phyloP scores from a whole-genome alignment of 2,113 vertebrate species.

The Geothlypis trichas region DNA sequence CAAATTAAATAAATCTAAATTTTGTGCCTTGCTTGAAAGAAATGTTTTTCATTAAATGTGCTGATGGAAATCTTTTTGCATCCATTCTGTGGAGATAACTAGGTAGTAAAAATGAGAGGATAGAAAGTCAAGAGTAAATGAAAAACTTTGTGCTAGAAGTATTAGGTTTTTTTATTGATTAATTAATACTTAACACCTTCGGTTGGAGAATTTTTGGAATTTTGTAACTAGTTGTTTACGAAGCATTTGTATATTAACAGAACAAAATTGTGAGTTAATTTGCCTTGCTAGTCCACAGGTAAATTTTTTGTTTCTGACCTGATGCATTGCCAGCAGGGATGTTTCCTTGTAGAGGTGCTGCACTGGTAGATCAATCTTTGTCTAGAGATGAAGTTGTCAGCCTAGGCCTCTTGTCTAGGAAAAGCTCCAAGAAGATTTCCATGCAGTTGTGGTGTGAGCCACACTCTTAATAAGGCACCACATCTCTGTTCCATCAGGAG shows the following conservation, averaged over 20 bases:
- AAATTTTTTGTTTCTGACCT: not conserved
- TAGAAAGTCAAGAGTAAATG: constrained; percentile 24
- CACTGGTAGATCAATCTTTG: not conserved
- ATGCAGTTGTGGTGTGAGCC: not conserved
- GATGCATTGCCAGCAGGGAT: not conserved
- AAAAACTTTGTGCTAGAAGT: not conserved
- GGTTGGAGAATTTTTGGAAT: constrained; percentile 48
- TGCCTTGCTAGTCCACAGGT: not conserved
- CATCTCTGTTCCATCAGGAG: not conserved
- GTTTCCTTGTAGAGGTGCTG: not conserved
- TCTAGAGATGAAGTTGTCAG: not conserved
- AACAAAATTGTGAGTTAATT: not conserved
- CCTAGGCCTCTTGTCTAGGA: not conserved
- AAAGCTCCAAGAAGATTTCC: not conserved
- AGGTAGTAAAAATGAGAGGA: constrained; percentile 14
- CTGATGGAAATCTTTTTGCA: constrained; percentile 34
- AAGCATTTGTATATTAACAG: not conserved
- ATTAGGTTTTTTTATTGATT: constrained; percentile 22
- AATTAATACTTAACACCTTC: constrained; percentile 32
- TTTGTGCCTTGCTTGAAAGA: constrained; percentile 81
- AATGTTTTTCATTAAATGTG: constrained; percentile 66
- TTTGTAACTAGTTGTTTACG: not conserved
- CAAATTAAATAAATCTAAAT: constrained; percentile 71
- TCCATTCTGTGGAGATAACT: constrained; percentile 30
- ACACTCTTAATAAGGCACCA: not conserved